Conservation (phyloP, 2,888 invertebrate species). For the Agrotis segetum region DNA sequence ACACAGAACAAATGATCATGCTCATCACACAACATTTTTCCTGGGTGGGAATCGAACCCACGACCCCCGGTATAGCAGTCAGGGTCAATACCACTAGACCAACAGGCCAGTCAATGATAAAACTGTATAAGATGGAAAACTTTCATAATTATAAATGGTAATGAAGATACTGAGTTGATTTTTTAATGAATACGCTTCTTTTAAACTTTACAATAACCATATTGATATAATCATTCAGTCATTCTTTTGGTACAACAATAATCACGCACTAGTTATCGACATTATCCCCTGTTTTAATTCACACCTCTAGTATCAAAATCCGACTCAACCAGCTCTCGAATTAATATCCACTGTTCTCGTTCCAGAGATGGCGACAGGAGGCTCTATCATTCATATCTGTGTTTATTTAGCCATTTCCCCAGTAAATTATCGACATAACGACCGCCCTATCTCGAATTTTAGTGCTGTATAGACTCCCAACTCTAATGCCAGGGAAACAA, state of each 20-base stretch:
- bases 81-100: too few relatives aligned
- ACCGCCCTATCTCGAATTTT: conserved; percentile 75
- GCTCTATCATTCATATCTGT: conserved; percentile 73
- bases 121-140: too few relatives aligned
- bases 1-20: too few relatives aligned
- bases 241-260: not conserved
- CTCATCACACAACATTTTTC: too few relatives aligned
- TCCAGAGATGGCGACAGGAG: conserved; percentile 57
- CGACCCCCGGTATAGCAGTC: too few relatives aligned
- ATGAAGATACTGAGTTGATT: not conserved
- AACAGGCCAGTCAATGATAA: too few relatives aligned
- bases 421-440: conserved; percentile 77
- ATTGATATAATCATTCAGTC: not conserved
- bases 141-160: too few relatives aligned
- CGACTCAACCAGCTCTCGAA: conserved; percentile 29
- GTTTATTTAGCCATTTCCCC: conserved; percentile 80
- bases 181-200: not conserved
- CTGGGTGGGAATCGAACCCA: too few relatives aligned
- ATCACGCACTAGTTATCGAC: conserved; percentile 4
- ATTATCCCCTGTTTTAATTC: conserved; percentile 10
- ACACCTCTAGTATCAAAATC: conserved; percentile 33
- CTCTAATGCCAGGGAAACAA: conserved; percentile 57
- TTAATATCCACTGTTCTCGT: conserved; percentile 35
- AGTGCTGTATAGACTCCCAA: conserved; percentile 69
- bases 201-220: not conserved